These are phyloP conservation scores for Parasteatoda lunata DNA, from an alignment of 2,888 invertebrate species.

Conservation along the genomic window DNA sequence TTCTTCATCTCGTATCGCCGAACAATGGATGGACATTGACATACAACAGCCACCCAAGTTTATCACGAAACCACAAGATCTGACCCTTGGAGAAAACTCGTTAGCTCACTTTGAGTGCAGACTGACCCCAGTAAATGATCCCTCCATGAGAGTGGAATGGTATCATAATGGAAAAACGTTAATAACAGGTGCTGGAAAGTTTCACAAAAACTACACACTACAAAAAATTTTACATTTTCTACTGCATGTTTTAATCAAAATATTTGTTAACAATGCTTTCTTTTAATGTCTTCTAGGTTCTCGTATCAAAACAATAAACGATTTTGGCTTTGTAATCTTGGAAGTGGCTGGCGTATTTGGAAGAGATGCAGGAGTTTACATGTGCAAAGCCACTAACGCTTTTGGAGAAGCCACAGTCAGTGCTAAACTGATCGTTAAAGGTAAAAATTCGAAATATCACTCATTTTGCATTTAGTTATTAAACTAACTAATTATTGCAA, in stretches of 20 bases:
- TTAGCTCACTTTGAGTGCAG: conserved; percentile 92
- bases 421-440: conserved; percentile 85
- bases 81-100: conserved; percentile 79
- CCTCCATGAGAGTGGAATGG: conserved; percentile 80
- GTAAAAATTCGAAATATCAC: conserved; percentile 71
- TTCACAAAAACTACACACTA: background rate
- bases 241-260: background rate
- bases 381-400: conserved; percentile 92
- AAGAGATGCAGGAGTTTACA: conserved; percentile 98
- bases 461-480: background rate
- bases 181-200: conserved; percentile 73
- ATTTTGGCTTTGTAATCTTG: conserved; percentile 96
- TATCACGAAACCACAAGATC: conserved; percentile 88
- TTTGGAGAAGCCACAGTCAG: conserved; percentile 88
- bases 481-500: background rate
- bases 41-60: conserved; percentile 90
- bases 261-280: background rate
- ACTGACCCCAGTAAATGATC: conserved; percentile 93
- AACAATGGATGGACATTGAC: conserved; percentile 79
- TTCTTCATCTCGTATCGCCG: conserved; percentile 74
- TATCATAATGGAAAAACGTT: conserved; percentile 74
- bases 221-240: background rate
- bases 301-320: conserved; percentile 95
- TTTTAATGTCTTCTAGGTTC: conserved; percentile 78
- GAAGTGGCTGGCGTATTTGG: conserved; percentile 96